Conservation (phyloP, 2,888 invertebrate genomes). For the Sicus ferrugineus region DNA sequence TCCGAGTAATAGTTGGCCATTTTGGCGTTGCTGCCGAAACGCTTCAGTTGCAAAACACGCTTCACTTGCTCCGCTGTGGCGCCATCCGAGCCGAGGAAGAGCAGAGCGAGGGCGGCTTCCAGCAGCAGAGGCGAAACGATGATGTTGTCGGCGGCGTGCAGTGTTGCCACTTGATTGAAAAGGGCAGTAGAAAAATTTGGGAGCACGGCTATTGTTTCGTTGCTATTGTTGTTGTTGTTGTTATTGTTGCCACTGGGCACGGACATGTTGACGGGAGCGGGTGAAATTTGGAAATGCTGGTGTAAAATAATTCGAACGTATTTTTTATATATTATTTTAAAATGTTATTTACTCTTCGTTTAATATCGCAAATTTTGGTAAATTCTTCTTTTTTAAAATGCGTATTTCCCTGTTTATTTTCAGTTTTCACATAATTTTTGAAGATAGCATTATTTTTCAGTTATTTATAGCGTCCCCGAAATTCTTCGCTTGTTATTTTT, state of each 20-base stretch:
- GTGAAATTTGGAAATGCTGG: neutral
- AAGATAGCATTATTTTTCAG: no score
- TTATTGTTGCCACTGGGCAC: neutral
- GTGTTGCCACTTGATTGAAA: slow-evolving; percentile 5
- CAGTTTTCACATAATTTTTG: neutral
- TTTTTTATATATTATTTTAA: neutral
- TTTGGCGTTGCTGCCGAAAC: slow-evolving; percentile 52
- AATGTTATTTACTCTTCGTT: neutral
- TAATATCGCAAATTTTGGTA: neutral
- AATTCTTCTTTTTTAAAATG: no score
- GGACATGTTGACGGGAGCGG: neutral
- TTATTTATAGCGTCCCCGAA: no score
- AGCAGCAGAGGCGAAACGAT: slow-evolving; percentile 67
- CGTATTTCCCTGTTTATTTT: neutral
- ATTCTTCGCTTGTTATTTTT: no score
- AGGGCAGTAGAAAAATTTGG: neutral
- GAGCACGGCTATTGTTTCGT: neutral
- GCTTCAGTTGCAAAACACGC: slow-evolving; percentile 47
- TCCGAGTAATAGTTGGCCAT: slow-evolving; percentile 56
- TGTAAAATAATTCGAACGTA: neutral
- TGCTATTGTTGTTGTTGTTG: neutral
- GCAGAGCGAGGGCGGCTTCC: slow-evolving; percentile 75
- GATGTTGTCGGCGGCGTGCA: slow-evolving; percentile 48
- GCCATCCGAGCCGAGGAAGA: slow-evolving; percentile 77
- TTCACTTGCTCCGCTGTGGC: slow-evolving; percentile 57